These are phyloP conservation scores for Rosalia funebris DNA, from an alignment of 2,888 invertebrate genomes.

Conservation along the genomic window DNA sequence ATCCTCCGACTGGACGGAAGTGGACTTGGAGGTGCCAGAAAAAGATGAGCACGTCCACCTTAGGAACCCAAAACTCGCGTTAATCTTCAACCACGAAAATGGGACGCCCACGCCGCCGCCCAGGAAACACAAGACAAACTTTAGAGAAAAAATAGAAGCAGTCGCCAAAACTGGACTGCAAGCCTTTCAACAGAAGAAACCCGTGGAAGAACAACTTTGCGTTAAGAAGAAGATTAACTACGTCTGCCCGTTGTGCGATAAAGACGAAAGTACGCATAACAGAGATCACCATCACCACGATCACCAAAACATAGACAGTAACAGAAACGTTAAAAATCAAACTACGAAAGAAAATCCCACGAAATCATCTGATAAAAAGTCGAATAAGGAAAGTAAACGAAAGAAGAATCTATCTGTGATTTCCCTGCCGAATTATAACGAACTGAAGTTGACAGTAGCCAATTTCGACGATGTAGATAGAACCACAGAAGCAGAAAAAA, in stretches of 20 bases:
- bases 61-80: conserved; percentile 56
- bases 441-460: conserved; percentile 61
- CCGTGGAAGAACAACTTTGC: conserved; percentile 57
- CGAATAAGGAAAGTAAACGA: conserved; percentile 54
- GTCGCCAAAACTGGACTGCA: conserved; percentile 58
- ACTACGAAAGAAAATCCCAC: conserved; percentile 34
- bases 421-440: conserved; percentile 67
- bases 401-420: conserved; percentile 66
- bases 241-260: conserved; percentile 59
- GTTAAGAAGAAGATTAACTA: conserved; percentile 61
- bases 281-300: conserved; percentile 53
- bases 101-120: conserved; percentile 63
- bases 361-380: conserved; percentile 24
- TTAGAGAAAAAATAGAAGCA: conserved; percentile 59
- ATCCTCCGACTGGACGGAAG: conserved; percentile 67
- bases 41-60: conserved; percentile 58
- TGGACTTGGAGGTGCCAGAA: conserved; percentile 66
- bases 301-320: conserved; percentile 22
- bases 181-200: conserved; percentile 53
- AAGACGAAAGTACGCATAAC: conserved; percentile 54
- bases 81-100: conserved; percentile 58
- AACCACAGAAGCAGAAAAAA: conserved; percentile 44
- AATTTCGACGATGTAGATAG: conserved; percentile 52
- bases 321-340: conserved; percentile 35
- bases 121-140: conserved; percentile 56